phyloP scores from a whole-genome alignment of 2,797 vertebrate species.

The Leptatherina wallacei region DNA sequence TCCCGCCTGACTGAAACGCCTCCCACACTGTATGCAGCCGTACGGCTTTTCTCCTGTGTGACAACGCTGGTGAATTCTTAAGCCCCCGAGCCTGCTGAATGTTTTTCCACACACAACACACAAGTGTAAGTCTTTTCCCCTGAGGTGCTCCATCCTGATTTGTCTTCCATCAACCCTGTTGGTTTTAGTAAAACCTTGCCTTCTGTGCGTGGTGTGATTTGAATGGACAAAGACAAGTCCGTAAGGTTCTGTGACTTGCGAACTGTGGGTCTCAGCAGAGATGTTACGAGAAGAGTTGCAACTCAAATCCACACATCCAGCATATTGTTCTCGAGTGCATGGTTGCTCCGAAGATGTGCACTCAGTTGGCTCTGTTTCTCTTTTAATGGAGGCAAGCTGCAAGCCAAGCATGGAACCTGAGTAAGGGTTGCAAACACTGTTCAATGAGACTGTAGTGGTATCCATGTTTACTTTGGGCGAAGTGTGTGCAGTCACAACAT shows the following conservation, averaged over 20 bases:
- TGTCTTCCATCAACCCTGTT: constrained; percentile 45
- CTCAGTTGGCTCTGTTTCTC: constrained; percentile 51
- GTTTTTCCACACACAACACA: constrained; percentile 76
- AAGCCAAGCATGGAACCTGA: constrained; percentile 17
- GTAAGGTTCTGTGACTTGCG: constrained; percentile 38
- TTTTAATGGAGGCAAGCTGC: constrained; percentile 60
- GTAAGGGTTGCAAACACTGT: constrained; percentile 8
- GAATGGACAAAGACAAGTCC: constrained; percentile 47
- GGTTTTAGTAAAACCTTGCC: constrained; percentile 49
- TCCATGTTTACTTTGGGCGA: constrained; percentile 22
- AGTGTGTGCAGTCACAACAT: constrained; percentile 9
- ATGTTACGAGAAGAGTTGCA: constrained; percentile 45
- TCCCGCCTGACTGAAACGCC: constrained; percentile 74
- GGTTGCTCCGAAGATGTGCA: constrained; percentile 24
- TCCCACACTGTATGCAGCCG: constrained; percentile 75
- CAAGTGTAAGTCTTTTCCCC: constrained; percentile 50
- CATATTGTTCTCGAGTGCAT: constrained; percentile 24
- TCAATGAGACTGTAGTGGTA: neutral
- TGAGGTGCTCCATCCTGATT: constrained; percentile 44
- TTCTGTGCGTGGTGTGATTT: constrained; percentile 30
- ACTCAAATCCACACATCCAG: constrained; percentile 64
- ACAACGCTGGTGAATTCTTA: constrained; percentile 77
- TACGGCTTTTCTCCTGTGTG: constrained; percentile 80
- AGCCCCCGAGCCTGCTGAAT: constrained; percentile 69
- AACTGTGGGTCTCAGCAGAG: constrained; percentile 11